Percentiles rank a stretch among this genome's conserved stretches.
Conservation (phyloP, 2,797 vertebrate genomes). For the Garrulus glandarius region DNA sequence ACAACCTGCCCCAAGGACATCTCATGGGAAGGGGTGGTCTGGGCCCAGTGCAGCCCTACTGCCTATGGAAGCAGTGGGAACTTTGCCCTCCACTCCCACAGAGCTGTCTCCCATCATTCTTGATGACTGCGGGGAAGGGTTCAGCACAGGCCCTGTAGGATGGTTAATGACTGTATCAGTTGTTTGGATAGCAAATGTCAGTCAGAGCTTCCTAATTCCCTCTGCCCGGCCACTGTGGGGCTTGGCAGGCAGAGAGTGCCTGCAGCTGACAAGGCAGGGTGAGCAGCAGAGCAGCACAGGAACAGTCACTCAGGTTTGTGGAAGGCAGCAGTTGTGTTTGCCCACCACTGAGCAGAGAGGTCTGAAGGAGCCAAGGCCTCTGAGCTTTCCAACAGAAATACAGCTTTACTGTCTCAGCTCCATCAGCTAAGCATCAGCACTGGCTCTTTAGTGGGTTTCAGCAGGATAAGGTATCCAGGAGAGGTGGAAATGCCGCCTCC, state of each 20-base stretch:
- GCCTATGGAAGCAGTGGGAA: rapidly evolving
- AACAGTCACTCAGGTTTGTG: not conserved
- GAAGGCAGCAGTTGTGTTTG: not conserved
- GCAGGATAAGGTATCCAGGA: not conserved
- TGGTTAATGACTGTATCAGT: not conserved
- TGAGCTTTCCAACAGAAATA: not conserved
- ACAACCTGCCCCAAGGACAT: not conserved
- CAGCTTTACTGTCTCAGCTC: not conserved
- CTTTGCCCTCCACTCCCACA: not conserved
- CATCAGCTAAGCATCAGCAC: not conserved
- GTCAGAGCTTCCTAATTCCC: not conserved
- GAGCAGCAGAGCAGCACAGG: not conserved
- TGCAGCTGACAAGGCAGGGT: not conserved
- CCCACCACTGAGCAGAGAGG: not conserved
- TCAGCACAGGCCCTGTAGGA: not conserved
- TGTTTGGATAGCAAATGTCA: not conserved
- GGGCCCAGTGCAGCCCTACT: rapidly evolving
- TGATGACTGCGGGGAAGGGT: not conserved
- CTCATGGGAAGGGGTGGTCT: not conserved
- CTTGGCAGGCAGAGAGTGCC: rapidly evolving
- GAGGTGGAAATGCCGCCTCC: not conserved
- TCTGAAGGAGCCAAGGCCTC: not conserved
- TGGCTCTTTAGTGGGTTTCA: not conserved
- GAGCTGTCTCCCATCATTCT: not conserved
- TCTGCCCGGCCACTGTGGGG: rapidly evolving